Conservation (phyloP, 2,888 invertebrate species). For the Spisula subtruncata region DNA sequence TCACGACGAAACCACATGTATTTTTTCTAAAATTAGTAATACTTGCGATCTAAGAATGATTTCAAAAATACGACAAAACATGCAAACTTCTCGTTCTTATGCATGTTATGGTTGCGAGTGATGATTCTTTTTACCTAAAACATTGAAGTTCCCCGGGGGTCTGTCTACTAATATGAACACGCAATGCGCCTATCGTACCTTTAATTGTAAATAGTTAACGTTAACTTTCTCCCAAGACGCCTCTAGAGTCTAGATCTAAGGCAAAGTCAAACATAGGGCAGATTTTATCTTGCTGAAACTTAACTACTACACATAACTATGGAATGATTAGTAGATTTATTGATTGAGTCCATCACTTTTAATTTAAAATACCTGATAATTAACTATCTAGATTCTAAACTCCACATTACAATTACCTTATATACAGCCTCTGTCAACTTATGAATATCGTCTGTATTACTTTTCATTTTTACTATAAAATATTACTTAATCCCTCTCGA, state of each 20-base stretch:
- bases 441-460: conserved; percentile 75
- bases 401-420: conserved; percentile 66
- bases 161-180: too few relatives aligned
- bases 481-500: not conserved
- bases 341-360: conserved; percentile 1
- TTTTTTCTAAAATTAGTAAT: too few relatives aligned
- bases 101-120: too few relatives aligned
- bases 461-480: conserved; percentile 68
- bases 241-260: not conserved
- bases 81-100: too few relatives aligned
- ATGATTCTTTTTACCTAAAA: too few relatives aligned
- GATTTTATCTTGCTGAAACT: not conserved
- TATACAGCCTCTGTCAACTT: conserved; percentile 77
- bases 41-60: too few relatives aligned
- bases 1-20: too few relatives aligned
- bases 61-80: too few relatives aligned
- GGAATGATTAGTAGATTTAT: not conserved
- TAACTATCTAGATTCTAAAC: not conserved
- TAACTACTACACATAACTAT: not conserved
- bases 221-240: not conserved
- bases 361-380: not conserved
- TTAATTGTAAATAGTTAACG: not conserved
- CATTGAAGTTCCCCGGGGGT: too few relatives aligned
- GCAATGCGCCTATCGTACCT: not conserved
- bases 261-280: not conserved